Conservation (phyloP, 1,140 invertebrate genomes). For the Zaprionus inermis region DNA sequence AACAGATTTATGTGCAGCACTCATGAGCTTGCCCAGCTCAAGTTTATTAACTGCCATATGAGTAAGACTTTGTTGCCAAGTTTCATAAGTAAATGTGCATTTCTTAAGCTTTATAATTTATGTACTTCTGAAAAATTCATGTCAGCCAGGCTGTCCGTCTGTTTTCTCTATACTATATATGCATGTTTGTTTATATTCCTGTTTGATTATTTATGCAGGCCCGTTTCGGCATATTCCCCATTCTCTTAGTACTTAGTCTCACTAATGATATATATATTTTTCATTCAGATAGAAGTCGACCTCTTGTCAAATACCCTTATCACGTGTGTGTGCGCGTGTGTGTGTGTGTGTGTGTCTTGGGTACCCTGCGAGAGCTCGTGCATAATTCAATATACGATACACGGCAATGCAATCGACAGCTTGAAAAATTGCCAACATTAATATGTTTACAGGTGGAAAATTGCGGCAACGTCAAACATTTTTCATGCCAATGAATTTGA, state of each 20-base stretch:
- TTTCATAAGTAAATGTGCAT: neutral
- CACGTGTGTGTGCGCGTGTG: neutral
- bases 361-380: conserved; percentile 23
- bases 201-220: conserved; percentile 4
- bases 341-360: neutral
- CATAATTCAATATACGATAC: conserved; percentile 72
- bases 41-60: conserved; percentile 5
- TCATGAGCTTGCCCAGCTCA: neutral
- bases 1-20: neutral
- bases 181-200: neutral
- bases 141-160: neutral
- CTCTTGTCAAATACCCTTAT: conserved; percentile 6
- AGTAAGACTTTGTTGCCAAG: neutral
- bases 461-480: conserved; percentile 57
- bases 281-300: conserved; percentile 2
- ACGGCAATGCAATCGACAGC: conserved; percentile 73
- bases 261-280: neutral
- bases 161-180: neutral
- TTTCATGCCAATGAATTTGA: conserved; percentile 75
- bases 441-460: conserved; percentile 51
- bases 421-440: conserved; percentile 63
- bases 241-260: neutral
- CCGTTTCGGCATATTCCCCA: neutral
- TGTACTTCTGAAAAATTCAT: conserved; percentile 1
- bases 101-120: conserved; percentile 2